phyloP scores from a whole-genome alignment of 1,140 invertebrate genomes.

The Halyomorpha halys region DNA sequence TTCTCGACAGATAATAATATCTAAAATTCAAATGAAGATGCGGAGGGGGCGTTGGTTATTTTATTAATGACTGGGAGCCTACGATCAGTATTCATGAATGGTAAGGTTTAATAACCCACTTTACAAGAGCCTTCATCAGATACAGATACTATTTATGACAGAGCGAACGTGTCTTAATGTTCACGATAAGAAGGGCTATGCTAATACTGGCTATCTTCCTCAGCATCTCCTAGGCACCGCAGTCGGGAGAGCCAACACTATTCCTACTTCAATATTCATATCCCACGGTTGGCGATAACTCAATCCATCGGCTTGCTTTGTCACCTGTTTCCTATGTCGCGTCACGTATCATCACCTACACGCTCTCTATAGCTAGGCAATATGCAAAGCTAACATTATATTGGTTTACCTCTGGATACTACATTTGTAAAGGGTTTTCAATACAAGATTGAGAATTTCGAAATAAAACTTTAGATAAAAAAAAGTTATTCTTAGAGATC shows the following conservation, averaged over 20 bases:
- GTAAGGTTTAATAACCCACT: background rate
- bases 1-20: slow-evolving; percentile 5
- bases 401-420: no score
- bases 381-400: no score
- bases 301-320: background rate
- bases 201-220: background rate
- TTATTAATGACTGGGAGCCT: background rate
- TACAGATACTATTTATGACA: background rate
- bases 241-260: background rate
- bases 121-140: slow-evolving; percentile 4
- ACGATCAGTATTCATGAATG: slow-evolving; percentile 3
- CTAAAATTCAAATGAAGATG: slow-evolving; percentile 8
- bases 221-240: background rate
- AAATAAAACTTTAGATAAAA: no score
- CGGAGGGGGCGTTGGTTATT: background rate
- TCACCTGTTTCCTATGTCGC: no score
- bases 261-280: background rate
- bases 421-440: no score
- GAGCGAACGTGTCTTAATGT: background rate
- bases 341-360: no score
- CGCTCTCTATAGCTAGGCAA: no score
- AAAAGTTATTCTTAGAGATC: no score
- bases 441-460: no score
- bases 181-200: background rate
- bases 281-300: background rate